Evolutionary conservation across 2,113 vertebrate species (phyloP), one percentile per base, ranked within the genome.

Genomic region (Paratilapia polleni): DNA sequence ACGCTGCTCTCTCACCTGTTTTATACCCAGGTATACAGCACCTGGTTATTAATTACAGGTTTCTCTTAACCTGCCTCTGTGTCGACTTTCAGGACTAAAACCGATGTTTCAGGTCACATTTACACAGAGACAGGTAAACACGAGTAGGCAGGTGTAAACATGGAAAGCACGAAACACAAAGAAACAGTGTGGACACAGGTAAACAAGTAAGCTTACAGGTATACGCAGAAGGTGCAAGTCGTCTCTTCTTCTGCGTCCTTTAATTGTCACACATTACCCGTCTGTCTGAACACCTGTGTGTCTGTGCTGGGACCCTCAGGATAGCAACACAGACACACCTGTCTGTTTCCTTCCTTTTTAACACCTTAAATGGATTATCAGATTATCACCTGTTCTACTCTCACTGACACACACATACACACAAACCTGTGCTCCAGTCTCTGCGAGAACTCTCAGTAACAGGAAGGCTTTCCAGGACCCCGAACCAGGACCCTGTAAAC

Each of bases 281-380:
- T 79, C 77, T 47, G 64, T 20, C 54, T 57, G 54, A 31, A 2
- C 10, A 52, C 49, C 68, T 58, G 20, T 43, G 41, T 43, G 41
- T 43, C 41, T 49, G 43, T 20, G 43, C 17, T 26, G 61, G n/a
- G 34, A 84, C 85, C 22, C 26, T 68, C 15, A 38, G 77, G 26
- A 74, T 1, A 1, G 20, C 2, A 1, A 43, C 34, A 68, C 20
- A 22, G 12, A 80, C 24, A 41, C 59, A 82, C 81, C 79, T 62
- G 41, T n/a, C 77, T 28, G 2, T n/a, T 83, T 49, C 24, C 36
- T n/a, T 49, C 54, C 62, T 24, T 88, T 83, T 82, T 84, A 92
- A 91, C 24, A 79, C 91, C 89, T 89, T 91, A 90, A 93, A 61
- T 8, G 38, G 11, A 77, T 92, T 87, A 87, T 60, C 34, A 81